Conservation (phyloP, 2,113 vertebrate species). For the Podarcis cretensis region DNA sequence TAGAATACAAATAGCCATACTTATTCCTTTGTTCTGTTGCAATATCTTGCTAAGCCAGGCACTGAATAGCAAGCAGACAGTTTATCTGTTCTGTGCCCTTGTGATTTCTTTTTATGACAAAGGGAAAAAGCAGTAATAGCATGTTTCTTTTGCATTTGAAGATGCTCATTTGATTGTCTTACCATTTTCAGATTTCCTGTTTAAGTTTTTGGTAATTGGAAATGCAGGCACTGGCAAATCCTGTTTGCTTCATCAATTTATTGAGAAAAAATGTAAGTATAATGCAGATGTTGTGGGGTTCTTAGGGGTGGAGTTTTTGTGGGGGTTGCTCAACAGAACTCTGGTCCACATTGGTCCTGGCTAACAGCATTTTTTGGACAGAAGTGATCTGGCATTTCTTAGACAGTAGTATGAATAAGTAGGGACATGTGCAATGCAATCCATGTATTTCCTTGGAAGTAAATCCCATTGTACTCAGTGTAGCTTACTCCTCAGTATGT, state of each 20-base stretch:
- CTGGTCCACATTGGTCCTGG: neutral
- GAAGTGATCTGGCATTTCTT: neutral
- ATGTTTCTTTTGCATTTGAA: neutral
- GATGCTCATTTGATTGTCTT: constrained; percentile 29
- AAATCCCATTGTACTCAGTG: neutral
- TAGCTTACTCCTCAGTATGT: neutral
- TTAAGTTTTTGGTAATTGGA: constrained; percentile 85
- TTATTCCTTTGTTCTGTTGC: neutral
- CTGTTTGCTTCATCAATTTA: constrained; percentile 82
- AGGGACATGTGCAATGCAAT: neutral
- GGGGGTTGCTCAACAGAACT: no score
- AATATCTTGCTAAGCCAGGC: neutral
- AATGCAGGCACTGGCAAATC: constrained; percentile 84
- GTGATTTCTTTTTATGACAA: neutral
- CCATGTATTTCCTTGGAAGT: neutral
- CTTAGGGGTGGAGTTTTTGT: no score
- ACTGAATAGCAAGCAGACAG: neutral
- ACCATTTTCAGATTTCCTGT: constrained; percentile 78
- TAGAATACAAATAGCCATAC: neutral
- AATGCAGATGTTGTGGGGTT: neutral
- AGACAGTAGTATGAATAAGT: neutral
- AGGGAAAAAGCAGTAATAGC: neutral
- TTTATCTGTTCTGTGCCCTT: neutral
- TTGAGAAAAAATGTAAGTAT: constrained; percentile 84
- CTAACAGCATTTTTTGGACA: neutral